Base-by-base conservation (phyloP, 92 coral and sea anemone species). In the Epizoanthus ramosus region DNA sequence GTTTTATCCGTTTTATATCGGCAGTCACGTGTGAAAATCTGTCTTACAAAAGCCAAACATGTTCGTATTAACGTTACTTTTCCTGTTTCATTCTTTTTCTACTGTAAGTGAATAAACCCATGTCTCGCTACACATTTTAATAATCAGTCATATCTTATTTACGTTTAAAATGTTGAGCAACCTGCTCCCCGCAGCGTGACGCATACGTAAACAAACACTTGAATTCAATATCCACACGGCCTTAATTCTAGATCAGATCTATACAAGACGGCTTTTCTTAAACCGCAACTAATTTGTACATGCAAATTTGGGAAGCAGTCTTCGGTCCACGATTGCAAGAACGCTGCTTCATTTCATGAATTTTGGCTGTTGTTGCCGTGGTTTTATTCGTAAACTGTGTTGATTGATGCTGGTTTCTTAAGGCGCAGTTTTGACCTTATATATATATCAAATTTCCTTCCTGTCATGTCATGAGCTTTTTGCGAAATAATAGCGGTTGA, bases 101-200 rank as follows among this genome's bases (percentile, higher is more conserved):
- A 4, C 45, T 67, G 72, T 33, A 67, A 2, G 12, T 18, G 47
- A 37, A 8, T 15, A 66, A 13, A 66, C 3, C 39, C 47, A 67
- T 33, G 19, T 25, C 15, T 25, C 69, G 17, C 69, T 64, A 10
- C 16, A 64, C 69, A 22, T 15, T 67, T 67, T 37, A 3, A 37
- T 3, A 28, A 25, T 67, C 72, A 67, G 28, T 14, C 17, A 67
- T 31, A 67, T 33, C 72, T 67, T 77, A 57, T 77, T 77, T 77
- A 77, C 47, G 7, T 60, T 77, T 39, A 18, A 18, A 77, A 59
- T 61, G 43, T 14, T 43, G 58, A 77, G 70, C 68, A 61, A 77
- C 82, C 82, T 77, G 82, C 68, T 33, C 22, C 21, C 80, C 81
- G 54, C 81, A 75, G 58, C 69, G 81, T 75, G 81, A 75, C 63